Base-by-base conservation (phyloP, 2,888 invertebrate species). In the Heliconius erato region DNA sequence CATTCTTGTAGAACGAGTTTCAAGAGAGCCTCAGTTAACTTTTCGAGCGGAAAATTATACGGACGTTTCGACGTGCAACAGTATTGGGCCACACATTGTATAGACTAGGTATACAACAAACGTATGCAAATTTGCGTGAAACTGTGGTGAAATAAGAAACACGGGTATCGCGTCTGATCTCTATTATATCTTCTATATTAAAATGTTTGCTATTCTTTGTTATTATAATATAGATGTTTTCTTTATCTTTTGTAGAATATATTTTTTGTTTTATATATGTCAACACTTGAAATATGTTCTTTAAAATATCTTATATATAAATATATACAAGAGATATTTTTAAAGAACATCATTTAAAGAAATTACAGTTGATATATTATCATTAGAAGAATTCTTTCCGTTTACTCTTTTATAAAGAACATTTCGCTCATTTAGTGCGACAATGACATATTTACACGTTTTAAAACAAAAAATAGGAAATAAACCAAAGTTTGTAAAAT, bases 1-100 rank as follows among this genome's bases (percentile, higher is more conserved):
- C 72, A 28, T 80, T 78, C 81, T 82, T 40, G 78, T 44, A 79
- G 59, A 81, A 82, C 84, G 81, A 80, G 83, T 82, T 72, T 82
- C 54, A 40, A 81, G 71, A 80, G 67, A 69, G 82, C 74, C 77
- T 84, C 59, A 76, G 69, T 79, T 65, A 80, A 76, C 84, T 83
- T 84, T 82, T 90, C 88, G 87, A 89, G 91, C 90, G 91, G 89
- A 91, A 92, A 93, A 93, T 92, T 87, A 90, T 90, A 92, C 92
- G 90, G 88, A 89, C 89, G 88, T 88, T 89, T 87, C 86, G 86
- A 85, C 85, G 88, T 88, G 88, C 89, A 89, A 90, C 90, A 88
- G 86, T 92, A 92, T 92, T 91, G 87, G 90, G 89, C 89, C 90
- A 89, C 86, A 85, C 85, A 85, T n/a, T 63, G 63, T 63, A 63